Base-by-base conservation (phyloP, 2,888 invertebrate genomes). In the Trichogramma evanescens region DNA sequence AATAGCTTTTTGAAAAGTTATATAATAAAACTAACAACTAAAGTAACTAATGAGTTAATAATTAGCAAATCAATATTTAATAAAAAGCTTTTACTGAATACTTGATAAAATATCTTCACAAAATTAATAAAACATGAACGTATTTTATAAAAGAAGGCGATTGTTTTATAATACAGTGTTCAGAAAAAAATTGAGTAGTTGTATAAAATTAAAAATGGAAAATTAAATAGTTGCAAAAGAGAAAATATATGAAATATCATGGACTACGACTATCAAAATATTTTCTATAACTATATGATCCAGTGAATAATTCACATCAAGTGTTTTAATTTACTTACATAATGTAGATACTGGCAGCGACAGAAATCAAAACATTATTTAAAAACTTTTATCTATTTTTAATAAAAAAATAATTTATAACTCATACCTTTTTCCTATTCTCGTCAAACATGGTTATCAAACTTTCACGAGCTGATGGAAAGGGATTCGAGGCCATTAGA, bases 401-500 rank as follows among this genome's bases (percentile, higher is more conserved):
- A 66, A 63, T 59, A 58, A 63, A 55, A 66, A 63, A 53, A 54
- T 57, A 42, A 56, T 38, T 51, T 58, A 50, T 41, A 60, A 69
- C 26, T 26, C 26, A 73, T 79, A 89, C 90, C 86, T 92, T 95
- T 80, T 91, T 95, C 55, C 93, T 86, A 69, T 91, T 93, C 79
- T 96, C 95, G 78, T 96, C 94, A 77, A 95, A 95, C 61, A 96
- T 80, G 9, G 89, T 86, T 70, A 90, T 83, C 39, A 97, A 82
- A 79, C 89, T 90, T 80, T 96, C 95, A 68, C 89, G 85, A n/a
- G 95, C 95, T 1, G 95, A 93, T 66, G 88, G 86, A 74, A 95
- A 91, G 2, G 95, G 93, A 83, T 94, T 95, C 49, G 94, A 92
- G 60, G 95, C 91, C 85, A 94, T 91, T 69, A 96, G 81, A 79